Base-by-base conservation (phyloP, 2,797 vertebrate genomes). In the Sphenopsis melanotis region DNA sequence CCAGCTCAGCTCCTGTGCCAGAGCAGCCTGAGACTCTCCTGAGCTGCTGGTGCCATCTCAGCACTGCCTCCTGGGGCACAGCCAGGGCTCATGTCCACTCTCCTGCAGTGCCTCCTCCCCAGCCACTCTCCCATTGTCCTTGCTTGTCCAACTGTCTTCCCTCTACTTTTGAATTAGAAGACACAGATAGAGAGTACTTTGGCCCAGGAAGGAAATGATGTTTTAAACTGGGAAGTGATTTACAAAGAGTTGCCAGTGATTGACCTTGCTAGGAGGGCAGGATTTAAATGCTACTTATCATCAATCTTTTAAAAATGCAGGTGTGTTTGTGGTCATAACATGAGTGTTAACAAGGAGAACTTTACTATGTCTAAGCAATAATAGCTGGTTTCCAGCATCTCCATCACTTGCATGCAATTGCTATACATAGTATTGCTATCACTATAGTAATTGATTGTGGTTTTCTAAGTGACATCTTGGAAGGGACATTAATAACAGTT, bases 381-480 rank as follows among this genome's bases (percentile, higher is more conserved):
- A 74, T 12, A 94, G 34, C 34, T 88, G 44, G 16, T 71, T 93
- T 90, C 23, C 65, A 84, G 46, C 37, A 53, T 47, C 29, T 66
- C n/a, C 50, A 14, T 74, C 46, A 41, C 24, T 69, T 46, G 22
- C 3, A 4, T 61, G 61, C 36, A 80, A 69, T 74, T 60, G 26
- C 68, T 91, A 71, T 75, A 50, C 55, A 72, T 65, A 84, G 60
- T 47, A 74, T 41, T 66, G 63, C 39, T 84, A 64, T 74, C 64
- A 74, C 50, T 83, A 9, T 30, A 79, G 80, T 83, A 81, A 94
- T 74, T n/a, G 49, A 76, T 70, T 77, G 32, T 75, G 64, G 18
- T 74, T 89, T 91, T 81, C 36, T 65, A 88, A 83, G 50, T 63
- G 80, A 59, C 55, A 79, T 94, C 46, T 95, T 86, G 77, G 85